Percentiles rank a stretch among this genome's conserved stretches.
Evolutionary conservation across 2,888 invertebrate genomes (phyloP).

Genomic region (Saturnia pavonia): DNA sequence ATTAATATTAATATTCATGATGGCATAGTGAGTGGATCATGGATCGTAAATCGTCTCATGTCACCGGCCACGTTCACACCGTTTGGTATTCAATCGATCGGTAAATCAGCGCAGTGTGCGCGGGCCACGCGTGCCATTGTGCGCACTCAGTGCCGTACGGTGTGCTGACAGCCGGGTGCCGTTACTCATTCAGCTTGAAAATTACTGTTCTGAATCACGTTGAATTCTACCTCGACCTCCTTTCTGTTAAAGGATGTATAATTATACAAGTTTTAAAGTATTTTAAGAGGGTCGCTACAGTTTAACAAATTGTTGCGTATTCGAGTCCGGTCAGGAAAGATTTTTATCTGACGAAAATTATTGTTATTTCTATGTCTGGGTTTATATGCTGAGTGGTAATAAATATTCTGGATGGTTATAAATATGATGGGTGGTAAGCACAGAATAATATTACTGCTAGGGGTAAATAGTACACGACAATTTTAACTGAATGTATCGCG

Average conservation of each 20-base stretch:
- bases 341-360: too few species aligned
- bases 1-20: not conserved
- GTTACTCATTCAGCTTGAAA: constrained; percentile 37
- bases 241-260: not conserved
- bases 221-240: not conserved
- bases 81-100: constrained; percentile 54
- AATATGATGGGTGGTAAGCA: too few species aligned
- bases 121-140: constrained; percentile 50
- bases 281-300: not conserved
- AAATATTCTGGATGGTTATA: too few species aligned
- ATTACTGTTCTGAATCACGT: constrained; percentile 10
- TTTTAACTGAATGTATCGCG: too few species aligned
- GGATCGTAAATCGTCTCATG: constrained; percentile 21
- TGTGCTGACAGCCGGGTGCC: constrained; percentile 41
- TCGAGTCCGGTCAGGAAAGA: too few species aligned
- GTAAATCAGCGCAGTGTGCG: constrained; percentile 46
- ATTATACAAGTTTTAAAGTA: not conserved
- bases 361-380: too few species aligned
- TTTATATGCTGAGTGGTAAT: too few species aligned
- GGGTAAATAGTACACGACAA: too few species aligned
- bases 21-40: constrained; percentile 1
- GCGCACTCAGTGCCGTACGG: constrained; percentile 33
- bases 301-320: not conserved
- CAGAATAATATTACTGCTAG: too few species aligned
- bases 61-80: constrained; percentile 53